Evolutionary conservation across 2,113 vertebrate genomes (phyloP).

Genomic region (Coptodon bakossiorum): DNA sequence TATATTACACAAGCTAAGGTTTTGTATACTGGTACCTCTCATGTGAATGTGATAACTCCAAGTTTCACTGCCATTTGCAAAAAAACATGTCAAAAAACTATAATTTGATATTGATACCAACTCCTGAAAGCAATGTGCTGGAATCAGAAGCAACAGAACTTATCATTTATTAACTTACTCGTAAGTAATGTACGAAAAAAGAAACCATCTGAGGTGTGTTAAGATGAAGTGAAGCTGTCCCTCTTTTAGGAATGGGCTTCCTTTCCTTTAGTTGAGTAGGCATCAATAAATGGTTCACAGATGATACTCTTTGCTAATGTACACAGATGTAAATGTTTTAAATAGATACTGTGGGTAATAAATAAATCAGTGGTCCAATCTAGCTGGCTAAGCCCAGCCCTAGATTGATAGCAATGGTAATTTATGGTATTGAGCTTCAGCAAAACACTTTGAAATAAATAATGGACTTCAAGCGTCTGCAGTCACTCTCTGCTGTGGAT

Average conservation of each 20-base stretch:
- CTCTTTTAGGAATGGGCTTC: neutral
- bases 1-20: neutral
- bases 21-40: neutral
- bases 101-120: neutral
- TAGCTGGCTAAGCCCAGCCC: constrained; percentile 5
- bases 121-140: neutral
- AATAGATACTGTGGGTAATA: constrained; percentile 23
- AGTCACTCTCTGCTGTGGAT: neutral
- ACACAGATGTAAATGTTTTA: constrained; percentile 30
- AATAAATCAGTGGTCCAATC: neutral
- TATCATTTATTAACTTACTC: neutral
- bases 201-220: neutral
- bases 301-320: constrained; percentile 13
- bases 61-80: neutral
- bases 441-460: constrained; percentile 23
- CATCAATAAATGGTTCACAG: neutral
- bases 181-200: neutral
- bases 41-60: neutral
- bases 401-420: constrained; percentile 13
- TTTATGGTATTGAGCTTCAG: constrained; percentile 16
- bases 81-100: neutral
- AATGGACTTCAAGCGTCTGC: neutral
- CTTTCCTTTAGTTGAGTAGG: neutral
- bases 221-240: constrained; percentile 1
- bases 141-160: neutral